These are phyloP conservation scores for Monomorium pharaonis DNA, from an alignment of 1,140 invertebrate genomes.

Conservation along the genomic window DNA sequence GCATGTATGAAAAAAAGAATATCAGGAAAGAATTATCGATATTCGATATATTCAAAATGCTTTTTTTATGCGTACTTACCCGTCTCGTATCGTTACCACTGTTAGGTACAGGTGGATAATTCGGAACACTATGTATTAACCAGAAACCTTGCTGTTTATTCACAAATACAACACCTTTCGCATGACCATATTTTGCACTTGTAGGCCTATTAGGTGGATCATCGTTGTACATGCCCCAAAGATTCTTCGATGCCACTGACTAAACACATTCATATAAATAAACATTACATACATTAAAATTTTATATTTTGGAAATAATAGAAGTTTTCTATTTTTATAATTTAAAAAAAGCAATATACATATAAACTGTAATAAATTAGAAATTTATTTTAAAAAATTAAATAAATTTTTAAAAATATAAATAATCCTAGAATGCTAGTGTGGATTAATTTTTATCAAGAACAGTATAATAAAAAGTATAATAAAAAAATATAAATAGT, in stretches of 20 bases:
- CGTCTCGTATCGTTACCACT: slow-evolving; percentile 61
- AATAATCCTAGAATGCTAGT: too few species aligned
- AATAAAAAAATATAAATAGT: too few species aligned
- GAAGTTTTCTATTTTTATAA: neutral
- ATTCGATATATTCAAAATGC: neutral
- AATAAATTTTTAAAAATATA: too few species aligned
- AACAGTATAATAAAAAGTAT: too few species aligned
- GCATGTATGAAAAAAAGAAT: neutral
- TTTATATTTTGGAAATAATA: neutral
- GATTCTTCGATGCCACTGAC: slow-evolving; percentile 73
- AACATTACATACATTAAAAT: neutral
- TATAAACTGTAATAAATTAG: neutral
- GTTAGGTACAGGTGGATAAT: slow-evolving; percentile 89
- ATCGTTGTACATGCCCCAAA: slow-evolving; percentile 94
- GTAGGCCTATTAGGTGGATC: slow-evolving; percentile 89
- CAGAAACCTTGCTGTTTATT: slow-evolving; percentile 92
- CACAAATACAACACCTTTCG: slow-evolving; percentile 93
- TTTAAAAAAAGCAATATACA: neutral
- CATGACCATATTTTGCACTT: slow-evolving; percentile 89
- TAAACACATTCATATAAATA: slow-evolving; percentile 55
- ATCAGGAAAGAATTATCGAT: neutral
- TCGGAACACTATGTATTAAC: slow-evolving; percentile 96
- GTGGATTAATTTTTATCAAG: neutral
- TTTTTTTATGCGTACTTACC: neutral
- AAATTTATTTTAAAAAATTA: neutral